Base-by-base conservation (phyloP, 2,888 invertebrate genomes). In the Nomada fucata region DNA sequence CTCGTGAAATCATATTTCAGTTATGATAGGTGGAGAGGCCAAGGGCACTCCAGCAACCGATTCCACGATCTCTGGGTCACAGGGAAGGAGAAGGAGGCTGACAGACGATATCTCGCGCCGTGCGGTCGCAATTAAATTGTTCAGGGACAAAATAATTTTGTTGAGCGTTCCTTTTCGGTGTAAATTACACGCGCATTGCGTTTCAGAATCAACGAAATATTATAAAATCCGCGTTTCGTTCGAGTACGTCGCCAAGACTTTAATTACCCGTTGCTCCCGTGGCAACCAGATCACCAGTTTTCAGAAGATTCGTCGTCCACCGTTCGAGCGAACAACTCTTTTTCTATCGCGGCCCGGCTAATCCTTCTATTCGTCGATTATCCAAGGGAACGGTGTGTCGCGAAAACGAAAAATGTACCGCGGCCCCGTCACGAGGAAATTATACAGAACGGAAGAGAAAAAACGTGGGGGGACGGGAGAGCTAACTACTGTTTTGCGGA, bases 31-130 rank as follows among this genome's bases (percentile, higher is more conserved):
- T 15, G 26, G 50, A 7, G 71, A 52, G 74, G 68, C 44, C 77
- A 84, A 84, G 84, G 84, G 26, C 77, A 64, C 23, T 20, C 18
- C 53, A n/a, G 47, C 55, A 50, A 75, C 50, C 60, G 68, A 65
- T 55, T 36, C 18, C 2, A 13, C 18, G 10, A 18, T 5, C 20
- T 20, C 36, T 5, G n/a, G 15, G 2, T 59, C 7, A 53, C 36
- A n/a, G 50, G 18, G 13, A 47, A 2, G 5, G 15, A 36, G 0
- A 9, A 10, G 23, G 20, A 42, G 23, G 26, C 23, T 29, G 69
- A 53, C 15, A 57, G 61, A 71, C n/a, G 57, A 42, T 50, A n/a
- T 36, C n/a, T 55, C 13, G 20, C 18, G 18, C 23, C 36, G 63
- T 15, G 13, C 15, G 20, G 20, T 50, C 36, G 42, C 3, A 20